A percentile compares a stretch with the other conserved stretches of the same genome.
Conservation (phyloP, 2,113 vertebrate genomes). For the Ceyx melanurus region DNA sequence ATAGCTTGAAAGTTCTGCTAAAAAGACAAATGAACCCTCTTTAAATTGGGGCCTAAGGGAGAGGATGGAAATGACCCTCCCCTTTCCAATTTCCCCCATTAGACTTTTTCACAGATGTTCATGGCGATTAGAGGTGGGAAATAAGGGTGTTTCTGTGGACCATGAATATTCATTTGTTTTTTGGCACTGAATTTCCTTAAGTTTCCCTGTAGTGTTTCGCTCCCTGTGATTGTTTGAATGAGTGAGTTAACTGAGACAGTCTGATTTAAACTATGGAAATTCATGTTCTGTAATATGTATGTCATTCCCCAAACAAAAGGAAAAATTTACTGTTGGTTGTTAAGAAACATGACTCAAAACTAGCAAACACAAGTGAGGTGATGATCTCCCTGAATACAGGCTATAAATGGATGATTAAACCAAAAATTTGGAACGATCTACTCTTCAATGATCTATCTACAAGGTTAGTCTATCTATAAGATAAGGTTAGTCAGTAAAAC, state of each 20-base stretch:
- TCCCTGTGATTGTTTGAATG: neutral
- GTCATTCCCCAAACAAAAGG: neutral
- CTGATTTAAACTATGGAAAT: neutral
- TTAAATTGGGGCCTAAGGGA: constrained; percentile 23
- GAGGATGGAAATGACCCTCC: constrained; percentile 7
- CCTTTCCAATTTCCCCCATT: constrained; percentile 26
- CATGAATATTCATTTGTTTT: constrained; percentile 62
- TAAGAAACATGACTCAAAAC: neutral
- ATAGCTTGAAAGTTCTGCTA: neutral
- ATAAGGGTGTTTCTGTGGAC: constrained; percentile 42
- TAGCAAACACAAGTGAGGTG: neutral
- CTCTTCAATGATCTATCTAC: neutral
- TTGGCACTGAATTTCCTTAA: constrained; percentile 23
- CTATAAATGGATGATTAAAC: neutral
- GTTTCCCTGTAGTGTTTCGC: constrained; percentile 22
- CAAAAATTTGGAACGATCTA: neutral
- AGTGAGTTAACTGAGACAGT: neutral
- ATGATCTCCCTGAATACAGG: neutral
- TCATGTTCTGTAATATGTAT: neutral
- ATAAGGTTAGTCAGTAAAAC: neutral
- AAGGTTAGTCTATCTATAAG: neutral
- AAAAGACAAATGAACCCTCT: constrained; percentile 24
- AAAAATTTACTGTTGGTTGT: neutral
- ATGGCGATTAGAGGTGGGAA: constrained; percentile 46
- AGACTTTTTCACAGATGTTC: constrained; percentile 55